Base-by-base conservation (phyloP, 2,113 vertebrate genomes). In the Phoxinus phoxinus region DNA sequence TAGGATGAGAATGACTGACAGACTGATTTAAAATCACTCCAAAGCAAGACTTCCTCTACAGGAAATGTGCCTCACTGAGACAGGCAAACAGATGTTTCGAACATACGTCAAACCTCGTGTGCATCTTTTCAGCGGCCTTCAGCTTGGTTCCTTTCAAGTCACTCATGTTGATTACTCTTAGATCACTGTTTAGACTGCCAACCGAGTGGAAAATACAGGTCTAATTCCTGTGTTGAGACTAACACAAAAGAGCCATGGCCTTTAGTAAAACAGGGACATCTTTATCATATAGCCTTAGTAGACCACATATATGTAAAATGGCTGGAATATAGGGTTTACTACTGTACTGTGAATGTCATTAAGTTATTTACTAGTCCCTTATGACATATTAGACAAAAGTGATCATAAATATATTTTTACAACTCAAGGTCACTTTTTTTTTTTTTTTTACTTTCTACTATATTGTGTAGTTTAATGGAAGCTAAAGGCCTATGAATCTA, bases 151-250 rank as follows among this genome's bases (percentile, higher is more conserved):
- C 61, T 82, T 82, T 82, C n/a, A 69, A 82, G 79, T 67, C 17
- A 48, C 59, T 30, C 1, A 8, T 48, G 59, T 6, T 82, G 80
- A 82, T 69, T 82, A 53, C 25, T 2, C 4, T 82, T 67, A 69
- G 44, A 82, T 82, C 63, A 82, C 27, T 53, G 63, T 82, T 82
- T 82, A 69, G 61, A 82, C 80, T 80, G 78, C 37, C 8, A 19
- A 80, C 17, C 25, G 37, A 46, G 58, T 80, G 58, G 23, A 80
- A 63, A 27, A 58, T 65, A 58, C 58, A 32, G 80, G 46, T 51
- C 5, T 32, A 35, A 53, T n/a, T 82, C 61, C 44, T 13, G 25
- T 82, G 63, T 69, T 82, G 80, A 35, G 80, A 53, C 63, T 69
- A 67, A 37, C 10, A 61, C 32, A 79, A 59, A 37, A 76, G 41